Percentiles rank a stretch among this genome's conserved stretches.
Conservation (phyloP, 2,113 vertebrate species). For the Carollia perspicillata region DNA sequence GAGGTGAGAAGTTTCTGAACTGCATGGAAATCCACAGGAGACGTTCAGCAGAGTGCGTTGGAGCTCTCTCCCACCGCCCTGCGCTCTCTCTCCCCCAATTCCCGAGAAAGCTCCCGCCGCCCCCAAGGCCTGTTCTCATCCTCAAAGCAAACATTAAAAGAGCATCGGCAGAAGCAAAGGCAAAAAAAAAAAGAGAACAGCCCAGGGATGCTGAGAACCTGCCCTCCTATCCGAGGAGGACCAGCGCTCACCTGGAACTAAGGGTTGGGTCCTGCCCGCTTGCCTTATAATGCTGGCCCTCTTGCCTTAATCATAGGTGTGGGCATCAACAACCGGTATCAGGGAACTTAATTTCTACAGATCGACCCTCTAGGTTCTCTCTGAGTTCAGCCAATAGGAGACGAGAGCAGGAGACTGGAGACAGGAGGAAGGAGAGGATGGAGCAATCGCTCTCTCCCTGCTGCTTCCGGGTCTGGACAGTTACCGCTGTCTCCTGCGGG, state of each 20-base stretch:
- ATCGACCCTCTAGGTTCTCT: neutral
- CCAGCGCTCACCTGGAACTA: neutral
- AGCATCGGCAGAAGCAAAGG: neutral
- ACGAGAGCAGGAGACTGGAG: too few species aligned
- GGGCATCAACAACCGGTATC: too few species aligned
- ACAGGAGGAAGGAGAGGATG: neutral
- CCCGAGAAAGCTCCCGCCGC: too few species aligned
- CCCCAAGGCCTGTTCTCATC: slow-evolving; percentile 11
- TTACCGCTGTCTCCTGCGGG: neutral
- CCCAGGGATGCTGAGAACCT: neutral
- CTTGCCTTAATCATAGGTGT: neutral
- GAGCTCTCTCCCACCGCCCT: neutral
- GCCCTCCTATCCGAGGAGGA: neutral
- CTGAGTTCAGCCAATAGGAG: neutral
- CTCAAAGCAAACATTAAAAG: slow-evolving; percentile 26
- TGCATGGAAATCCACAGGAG: slow-evolving; percentile 43
- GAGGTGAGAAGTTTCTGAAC: slow-evolving; percentile 70
- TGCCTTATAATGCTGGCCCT: neutral
- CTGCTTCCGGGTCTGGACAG: neutral
- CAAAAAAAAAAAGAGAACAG: neutral
- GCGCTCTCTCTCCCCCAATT: neutral
- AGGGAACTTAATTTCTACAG: neutral
- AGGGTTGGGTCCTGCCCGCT: neutral
- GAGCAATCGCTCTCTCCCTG: neutral
- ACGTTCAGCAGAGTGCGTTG: neutral